Percentiles rank a stretch among this genome's conserved stretches.
These are phyloP conservation scores for Daboia siamensis DNA, from an alignment of 2,113 vertebrate genomes.

Conservation along the genomic window DNA sequence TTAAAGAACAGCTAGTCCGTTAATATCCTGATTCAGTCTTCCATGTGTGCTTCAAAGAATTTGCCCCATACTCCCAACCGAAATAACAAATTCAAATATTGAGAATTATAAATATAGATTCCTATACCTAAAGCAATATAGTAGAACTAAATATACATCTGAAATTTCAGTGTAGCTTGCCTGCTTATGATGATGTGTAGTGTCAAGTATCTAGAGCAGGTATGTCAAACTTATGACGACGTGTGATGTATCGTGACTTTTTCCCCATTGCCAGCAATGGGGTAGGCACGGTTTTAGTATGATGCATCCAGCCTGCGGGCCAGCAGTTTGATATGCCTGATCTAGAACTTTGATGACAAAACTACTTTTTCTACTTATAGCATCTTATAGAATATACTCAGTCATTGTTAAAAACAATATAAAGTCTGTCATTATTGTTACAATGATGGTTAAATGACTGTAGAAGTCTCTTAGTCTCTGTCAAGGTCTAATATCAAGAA, in stretches of 20 bases:
- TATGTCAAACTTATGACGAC: no score
- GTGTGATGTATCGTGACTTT: no score
- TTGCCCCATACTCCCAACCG: not conserved
- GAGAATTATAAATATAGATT: not conserved
- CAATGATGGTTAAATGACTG: not conserved
- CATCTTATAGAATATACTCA: not conserved
- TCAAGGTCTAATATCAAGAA: not conserved
- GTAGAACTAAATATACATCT: not conserved
- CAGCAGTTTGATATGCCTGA: no score
- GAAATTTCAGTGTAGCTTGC: not conserved
- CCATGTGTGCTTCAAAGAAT: not conserved
- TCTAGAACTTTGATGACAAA: not conserved
- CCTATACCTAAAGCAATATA: not conserved
- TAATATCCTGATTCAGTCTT: not conserved
- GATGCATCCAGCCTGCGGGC: no score
- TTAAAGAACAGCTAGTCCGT: not conserved
- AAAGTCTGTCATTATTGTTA: not conserved
- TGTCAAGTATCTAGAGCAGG: not conserved
- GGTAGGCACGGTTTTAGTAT: no score
- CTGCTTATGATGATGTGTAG: not conserved
- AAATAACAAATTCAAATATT: not conserved
- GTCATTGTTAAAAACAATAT: not conserved
- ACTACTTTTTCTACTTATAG: not conserved
- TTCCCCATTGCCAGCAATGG: no score
- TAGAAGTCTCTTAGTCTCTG: not conserved